phyloP scores from a whole-genome alignment of 2,113 vertebrate genomes.

The Ceyx cyanopectus region DNA sequence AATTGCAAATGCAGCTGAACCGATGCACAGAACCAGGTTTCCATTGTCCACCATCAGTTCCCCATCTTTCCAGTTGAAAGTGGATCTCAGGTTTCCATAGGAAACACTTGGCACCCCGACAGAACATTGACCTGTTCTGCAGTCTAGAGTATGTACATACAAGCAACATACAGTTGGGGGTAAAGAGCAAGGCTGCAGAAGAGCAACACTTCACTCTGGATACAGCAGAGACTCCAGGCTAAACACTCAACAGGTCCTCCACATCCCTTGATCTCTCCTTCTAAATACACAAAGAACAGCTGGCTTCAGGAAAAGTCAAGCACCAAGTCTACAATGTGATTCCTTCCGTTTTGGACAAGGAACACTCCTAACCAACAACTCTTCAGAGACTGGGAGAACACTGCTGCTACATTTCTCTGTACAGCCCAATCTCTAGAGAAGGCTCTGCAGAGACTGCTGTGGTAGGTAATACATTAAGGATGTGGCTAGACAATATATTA shows the following conservation, averaged over 20 bases:
- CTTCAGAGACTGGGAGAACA: rapidly evolving
- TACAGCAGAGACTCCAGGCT: background rate
- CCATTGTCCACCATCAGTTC: background rate
- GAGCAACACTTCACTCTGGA: background rate
- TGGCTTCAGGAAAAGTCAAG: background rate
- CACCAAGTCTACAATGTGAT: background rate
- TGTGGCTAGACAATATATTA: background rate
- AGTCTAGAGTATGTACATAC: background rate
- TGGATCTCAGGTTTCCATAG: background rate
- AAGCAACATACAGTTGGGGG: background rate
- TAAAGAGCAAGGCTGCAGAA: background rate
- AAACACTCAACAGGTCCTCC: background rate
- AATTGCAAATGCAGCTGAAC: background rate
- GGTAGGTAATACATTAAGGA: background rate
- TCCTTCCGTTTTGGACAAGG: background rate
- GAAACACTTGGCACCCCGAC: background rate
- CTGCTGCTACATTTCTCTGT: background rate
- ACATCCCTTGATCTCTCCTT: background rate
- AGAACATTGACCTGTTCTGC: background rate
- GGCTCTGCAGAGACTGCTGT: background rate
- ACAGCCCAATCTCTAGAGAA: background rate
- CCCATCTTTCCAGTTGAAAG: background rate
- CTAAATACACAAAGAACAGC: background rate
- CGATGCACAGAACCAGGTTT: background rate
- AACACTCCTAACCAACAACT: background rate